phyloP scores from a whole-genome alignment of 2,888 invertebrate genomes.

The Gastrophysa polygoni region DNA sequence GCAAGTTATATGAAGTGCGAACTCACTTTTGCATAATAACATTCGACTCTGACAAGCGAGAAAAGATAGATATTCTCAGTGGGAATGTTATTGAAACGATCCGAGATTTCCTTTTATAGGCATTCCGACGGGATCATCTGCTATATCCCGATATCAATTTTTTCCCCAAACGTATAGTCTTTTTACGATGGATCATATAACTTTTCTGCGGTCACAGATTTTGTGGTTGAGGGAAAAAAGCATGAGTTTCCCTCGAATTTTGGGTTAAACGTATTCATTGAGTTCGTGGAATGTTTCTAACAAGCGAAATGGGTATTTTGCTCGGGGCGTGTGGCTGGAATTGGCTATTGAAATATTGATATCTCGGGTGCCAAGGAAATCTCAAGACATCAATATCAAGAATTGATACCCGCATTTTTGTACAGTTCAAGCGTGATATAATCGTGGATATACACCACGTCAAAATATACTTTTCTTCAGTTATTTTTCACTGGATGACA shows the following conservation, averaged over 20 bases:
- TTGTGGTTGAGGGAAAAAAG: background rate
- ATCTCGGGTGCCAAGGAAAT: no score
- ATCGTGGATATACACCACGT: no score
- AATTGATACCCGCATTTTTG: no score
- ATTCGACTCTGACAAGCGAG: slow-evolving; percentile 37
- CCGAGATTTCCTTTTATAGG: slow-evolving; percentile 36
- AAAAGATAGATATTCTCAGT: slow-evolving; percentile 36
- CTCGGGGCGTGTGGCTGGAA: no score
- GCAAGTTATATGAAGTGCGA: slow-evolving; percentile 26
- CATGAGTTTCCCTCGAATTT: background rate
- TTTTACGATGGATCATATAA: slow-evolving; percentile 10
- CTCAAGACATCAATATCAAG: no score
- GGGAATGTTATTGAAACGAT: slow-evolving; percentile 45
- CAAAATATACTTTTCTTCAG: no score
- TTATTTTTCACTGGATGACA: no score
- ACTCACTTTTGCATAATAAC: slow-evolving; percentile 38
- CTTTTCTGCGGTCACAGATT: slow-evolving; percentile 1
- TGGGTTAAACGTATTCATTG: background rate
- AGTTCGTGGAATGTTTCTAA: background rate
- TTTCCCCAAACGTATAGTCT: slow-evolving; percentile 20
- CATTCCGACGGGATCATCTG: slow-evolving; percentile 39
- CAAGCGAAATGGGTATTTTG: no score
- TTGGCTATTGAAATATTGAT: background rate
- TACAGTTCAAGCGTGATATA: no score
- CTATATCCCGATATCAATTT: slow-evolving; percentile 40